A percentile compares a stretch with the other conserved stretches of the same genome.
phyloP scores from a whole-genome alignment of 2,113 vertebrate genomes.

The Dissostichus mawsoni region DNA sequence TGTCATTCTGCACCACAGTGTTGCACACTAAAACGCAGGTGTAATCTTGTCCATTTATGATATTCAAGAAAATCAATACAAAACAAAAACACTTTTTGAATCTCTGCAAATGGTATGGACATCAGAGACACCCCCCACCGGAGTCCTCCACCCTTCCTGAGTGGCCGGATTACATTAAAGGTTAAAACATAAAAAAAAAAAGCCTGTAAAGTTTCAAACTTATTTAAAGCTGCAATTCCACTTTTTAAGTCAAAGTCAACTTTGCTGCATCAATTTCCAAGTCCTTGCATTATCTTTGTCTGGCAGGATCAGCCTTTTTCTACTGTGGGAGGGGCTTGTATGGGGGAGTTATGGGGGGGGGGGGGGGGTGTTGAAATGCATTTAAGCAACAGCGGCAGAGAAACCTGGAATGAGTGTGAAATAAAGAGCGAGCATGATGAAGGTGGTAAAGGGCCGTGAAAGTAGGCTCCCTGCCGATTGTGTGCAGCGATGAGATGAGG shows the following conservation, averaged over 20 bases:
- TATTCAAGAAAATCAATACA: too few species aligned
- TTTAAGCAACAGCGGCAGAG: conserved; percentile 54
- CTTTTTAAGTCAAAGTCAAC: conserved; percentile 52
- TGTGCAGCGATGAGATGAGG: conserved; percentile 51
- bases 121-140: too few species aligned
- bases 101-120: too few species aligned
- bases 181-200: not conserved
- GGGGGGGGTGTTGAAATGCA: conserved; percentile 29
- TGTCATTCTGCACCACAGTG: too few species aligned
- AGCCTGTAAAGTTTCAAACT: conserved; percentile 29
- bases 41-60: too few species aligned
- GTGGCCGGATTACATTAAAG: conserved; percentile 9
- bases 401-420: conserved; percentile 70
- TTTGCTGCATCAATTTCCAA: conserved; percentile 51
- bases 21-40: too few species aligned
- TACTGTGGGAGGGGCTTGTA: conserved; percentile 18
- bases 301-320: conserved; percentile 56
- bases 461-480: conserved; percentile 54
- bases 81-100: too few species aligned
- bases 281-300: conserved; percentile 46
- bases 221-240: conserved; percentile 40
- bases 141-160: too few species aligned
- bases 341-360: not conserved
- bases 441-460: conserved; percentile 75
- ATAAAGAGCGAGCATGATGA: conserved; percentile 67